Evolutionary conservation across 2,797 vertebrate genomes (phyloP).

Genomic region (Numenius phaeopus): DNA sequence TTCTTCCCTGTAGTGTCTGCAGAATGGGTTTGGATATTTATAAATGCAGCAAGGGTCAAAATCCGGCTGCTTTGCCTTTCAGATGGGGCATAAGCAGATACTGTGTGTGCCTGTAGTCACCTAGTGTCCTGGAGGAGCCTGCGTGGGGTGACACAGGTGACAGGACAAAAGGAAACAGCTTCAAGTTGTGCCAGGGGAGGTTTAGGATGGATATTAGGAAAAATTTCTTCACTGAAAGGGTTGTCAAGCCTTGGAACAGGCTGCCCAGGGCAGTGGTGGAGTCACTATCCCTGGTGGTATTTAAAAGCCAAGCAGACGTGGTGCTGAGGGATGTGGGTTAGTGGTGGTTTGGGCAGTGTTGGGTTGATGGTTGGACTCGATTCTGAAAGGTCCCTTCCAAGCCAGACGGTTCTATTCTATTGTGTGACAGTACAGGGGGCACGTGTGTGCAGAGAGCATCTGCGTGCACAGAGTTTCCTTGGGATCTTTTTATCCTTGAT

Average conservation of each 20-base stretch:
- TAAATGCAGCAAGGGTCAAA: neutral
- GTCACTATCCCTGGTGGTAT: neutral
- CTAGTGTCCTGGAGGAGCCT: neutral
- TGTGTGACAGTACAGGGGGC: fast-evolving
- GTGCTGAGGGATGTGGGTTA: neutral
- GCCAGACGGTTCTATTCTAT: neutral
- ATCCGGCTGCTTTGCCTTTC: neutral
- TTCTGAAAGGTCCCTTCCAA: neutral
- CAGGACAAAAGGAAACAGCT: neutral
- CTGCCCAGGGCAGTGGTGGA: neutral
- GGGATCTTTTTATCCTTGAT: neutral
- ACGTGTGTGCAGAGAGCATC: fast-evolving
- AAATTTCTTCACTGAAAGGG: neutral
- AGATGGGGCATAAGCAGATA: neutral
- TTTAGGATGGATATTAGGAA: neutral
- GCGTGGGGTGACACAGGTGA: neutral
- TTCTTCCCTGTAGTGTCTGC: neutral
- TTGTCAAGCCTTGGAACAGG: neutral
- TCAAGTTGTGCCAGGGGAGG: neutral
- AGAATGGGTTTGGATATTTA: neutral
- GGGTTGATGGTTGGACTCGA: neutral
- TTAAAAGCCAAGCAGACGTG: neutral
- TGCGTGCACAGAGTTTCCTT: neutral
- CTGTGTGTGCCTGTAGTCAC: neutral
- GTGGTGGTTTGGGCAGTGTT: neutral